Evolutionary conservation across 2,113 vertebrate species (phyloP).

Genomic region (Petrocephalus microphthalmus): DNA sequence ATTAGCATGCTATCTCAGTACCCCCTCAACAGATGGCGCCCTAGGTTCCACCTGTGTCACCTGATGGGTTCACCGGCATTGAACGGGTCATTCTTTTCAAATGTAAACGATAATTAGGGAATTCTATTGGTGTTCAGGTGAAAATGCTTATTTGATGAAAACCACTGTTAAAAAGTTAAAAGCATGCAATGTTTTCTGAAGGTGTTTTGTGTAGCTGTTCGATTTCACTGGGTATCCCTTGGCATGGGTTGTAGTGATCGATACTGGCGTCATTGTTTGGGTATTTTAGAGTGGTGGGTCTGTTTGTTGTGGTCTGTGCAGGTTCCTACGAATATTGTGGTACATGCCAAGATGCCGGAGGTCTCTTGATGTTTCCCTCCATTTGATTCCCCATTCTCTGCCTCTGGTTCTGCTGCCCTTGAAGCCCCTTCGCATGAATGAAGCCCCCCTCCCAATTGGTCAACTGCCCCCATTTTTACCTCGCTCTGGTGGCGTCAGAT

Average conservation of each 20-base stretch:
- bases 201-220: neutral
- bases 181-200: neutral
- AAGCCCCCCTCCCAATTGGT: neutral
- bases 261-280: neutral
- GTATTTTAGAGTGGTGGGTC: neutral
- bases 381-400: neutral
- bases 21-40: neutral
- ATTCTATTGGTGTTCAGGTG: neutral
- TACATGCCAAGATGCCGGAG: neutral
- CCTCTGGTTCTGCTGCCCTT: neutral
- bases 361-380: neutral
- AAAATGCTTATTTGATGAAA: neutral
- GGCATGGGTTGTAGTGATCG: neutral
- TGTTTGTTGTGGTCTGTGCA: neutral
- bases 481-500: neutral
- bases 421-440: neutral
- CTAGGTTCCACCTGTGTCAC: neutral
- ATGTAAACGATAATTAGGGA: neutral
- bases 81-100: neutral
- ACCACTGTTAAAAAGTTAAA: neutral
- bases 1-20: neutral
- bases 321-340: neutral
- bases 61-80: neutral
- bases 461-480: neutral
- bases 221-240: neutral